Base-by-base conservation (phyloP, 2,888 invertebrate species). In the Polylopha cassiicola region DNA sequence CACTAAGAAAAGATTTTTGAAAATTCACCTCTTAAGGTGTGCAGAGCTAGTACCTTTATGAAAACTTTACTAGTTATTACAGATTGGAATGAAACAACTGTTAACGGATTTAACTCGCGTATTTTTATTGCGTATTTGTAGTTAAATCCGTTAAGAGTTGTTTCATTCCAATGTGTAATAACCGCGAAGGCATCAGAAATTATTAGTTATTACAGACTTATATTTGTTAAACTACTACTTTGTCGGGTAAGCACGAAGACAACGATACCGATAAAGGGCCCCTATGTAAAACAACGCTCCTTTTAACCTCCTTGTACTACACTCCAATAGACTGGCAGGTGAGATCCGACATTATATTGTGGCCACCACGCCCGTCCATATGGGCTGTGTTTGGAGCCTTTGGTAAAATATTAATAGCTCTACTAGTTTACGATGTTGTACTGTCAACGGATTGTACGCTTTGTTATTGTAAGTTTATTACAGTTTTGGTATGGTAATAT, bases 351-450 rank as follows among this genome's bases (percentile, higher is more conserved):
- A 67, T 74, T 73, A 74, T 73, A 74, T 72, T 73, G 71, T 71
- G 65, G 63, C 67, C 73, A 75, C 78, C 76, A 78, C 77, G 74
- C 74, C 76, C 67, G 71, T 71, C 73, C 76, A 79, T 76, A 74
- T 81, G 77, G 73, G 62, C 70, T 77, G 72, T 64, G 70, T 76
- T 73, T 61, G 61, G 71, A 64, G 51, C 62, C 62, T 59, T 61
- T 69, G 62, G 62, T 75, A 71, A 75, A 75, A 69, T 47, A 46
- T 47, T 37, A 31, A 38, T 37, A 29, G 21, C 31, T 17, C 29
- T 48, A 28, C 18, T 43, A 41, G 37, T 47, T 30, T 31, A 45
- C 16, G 37, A 22, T 31, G 13, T 17, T 43, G 24, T 11, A 37
- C 38, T 50, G 48, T 50, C 49, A 50, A 41, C 43, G 38, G 31